Base-by-base conservation (phyloP, 2,797 vertebrate genomes). In the Falco peregrinus region DNA sequence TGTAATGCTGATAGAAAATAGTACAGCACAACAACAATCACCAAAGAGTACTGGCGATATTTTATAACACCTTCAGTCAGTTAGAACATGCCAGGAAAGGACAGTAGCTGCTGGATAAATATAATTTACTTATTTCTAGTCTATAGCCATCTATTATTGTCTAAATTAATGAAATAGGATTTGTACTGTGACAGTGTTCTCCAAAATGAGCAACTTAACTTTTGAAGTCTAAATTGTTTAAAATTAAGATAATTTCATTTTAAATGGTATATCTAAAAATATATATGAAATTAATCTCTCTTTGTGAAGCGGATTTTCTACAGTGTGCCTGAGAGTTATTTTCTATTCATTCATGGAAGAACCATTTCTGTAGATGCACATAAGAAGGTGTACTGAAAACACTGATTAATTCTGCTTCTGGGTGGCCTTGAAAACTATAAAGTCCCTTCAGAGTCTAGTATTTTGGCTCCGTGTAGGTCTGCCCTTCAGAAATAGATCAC, bases 371-470 rank as follows among this genome's bases (percentile, higher is more conserved):
- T 68, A 95, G 84, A 82, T 83, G 84, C 28, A 89, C 26, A 28
- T 59, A 76, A 91, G 84, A 91, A 95, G 93, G 77, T 95, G 45
- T 65, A 73, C 19, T 82, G 67, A 80, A 90, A 95, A 60, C 68
- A 75, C 19, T 94, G 50, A 85, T 85, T 93, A 87, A 82, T 93
- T 89, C 45, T 93, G 47, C 57, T 95, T 95, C 90, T 96, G 92
- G 83, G 90, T 96, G 94, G 90, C 88, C 90, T 71, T 68, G 48
- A 90, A 87, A 90, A 67, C 45, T 74, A 26, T 26, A 53, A 93
- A 90, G 45, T 57, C 48, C 93, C 77, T 84, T 84, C 64, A 96
- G 71, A 56, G 6, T 57, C 54, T 85, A 71, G n/a, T 68, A 78
- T 89, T 91, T 86, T 91, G 69, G 4, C 35, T 92, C 16, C 2